These are phyloP conservation scores for Mesochorus sp. DNA, from an alignment of 2,888 invertebrate species.

Conservation along the genomic window DNA sequence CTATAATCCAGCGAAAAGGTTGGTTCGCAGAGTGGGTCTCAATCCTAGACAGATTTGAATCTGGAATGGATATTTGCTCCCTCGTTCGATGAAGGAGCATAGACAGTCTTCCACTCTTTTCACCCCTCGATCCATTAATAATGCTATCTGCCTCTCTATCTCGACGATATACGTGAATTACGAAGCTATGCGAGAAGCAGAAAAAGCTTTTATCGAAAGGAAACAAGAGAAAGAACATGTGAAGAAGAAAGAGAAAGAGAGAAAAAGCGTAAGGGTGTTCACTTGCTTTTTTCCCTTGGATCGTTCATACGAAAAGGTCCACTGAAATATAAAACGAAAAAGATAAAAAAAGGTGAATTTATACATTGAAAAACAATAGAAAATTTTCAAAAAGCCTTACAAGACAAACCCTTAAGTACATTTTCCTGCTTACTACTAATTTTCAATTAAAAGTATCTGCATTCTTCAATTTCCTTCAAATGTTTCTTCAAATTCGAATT, in stretches of 20 bases:
- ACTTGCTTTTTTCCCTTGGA: conserved; percentile 26
- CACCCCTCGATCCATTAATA: conserved; percentile 45
- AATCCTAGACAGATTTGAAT: conserved; percentile 67
- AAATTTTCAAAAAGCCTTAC: conserved; percentile 24
- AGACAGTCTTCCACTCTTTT: conserved; percentile 38
- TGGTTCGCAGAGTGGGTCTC: conserved; percentile 53
- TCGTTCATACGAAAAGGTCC: conserved; percentile 38
- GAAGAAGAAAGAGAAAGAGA: neutral
- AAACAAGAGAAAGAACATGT: neutral
- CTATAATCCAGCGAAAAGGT: conserved; percentile 61
- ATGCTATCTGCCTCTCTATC: conserved; percentile 57
- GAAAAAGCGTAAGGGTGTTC: conserved; percentile 7
- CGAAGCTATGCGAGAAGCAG: conserved; percentile 49
- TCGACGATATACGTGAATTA: conserved; percentile 60
- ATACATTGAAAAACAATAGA: conserved; percentile 9
- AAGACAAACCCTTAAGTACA: conserved; percentile 23
- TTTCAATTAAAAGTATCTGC: neutral
- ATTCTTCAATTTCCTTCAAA: no score
- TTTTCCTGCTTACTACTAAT: neutral
- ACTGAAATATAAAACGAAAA: conserved; percentile 44
- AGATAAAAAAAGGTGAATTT: neutral
- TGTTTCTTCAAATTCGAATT: no score
- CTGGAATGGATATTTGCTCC: conserved; percentile 50
- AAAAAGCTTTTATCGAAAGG: conserved; percentile 47
- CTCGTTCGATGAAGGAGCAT: conserved; percentile 5